A percentile compares a stretch with the other conserved stretches of the same genome.
Conservation (phyloP, 2,797 vertebrate genomes). For the Hydrocynus forskahlii region DNA sequence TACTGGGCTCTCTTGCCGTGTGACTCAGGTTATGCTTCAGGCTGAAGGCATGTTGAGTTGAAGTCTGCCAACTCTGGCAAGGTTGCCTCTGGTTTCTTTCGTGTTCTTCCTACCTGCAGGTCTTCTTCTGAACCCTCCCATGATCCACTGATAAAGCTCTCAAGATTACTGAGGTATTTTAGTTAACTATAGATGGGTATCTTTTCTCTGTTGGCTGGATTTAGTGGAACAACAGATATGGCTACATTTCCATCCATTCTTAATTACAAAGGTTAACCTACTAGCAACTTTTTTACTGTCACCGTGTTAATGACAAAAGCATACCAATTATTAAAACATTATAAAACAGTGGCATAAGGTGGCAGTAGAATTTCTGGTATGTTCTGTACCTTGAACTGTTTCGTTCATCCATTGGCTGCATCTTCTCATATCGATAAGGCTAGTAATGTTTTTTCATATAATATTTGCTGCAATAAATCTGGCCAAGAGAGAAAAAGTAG, state of each 20-base stretch:
- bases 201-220: constrained; percentile 64
- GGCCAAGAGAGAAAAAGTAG: constrained; percentile 63
- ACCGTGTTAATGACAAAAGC: too few relatives aligned
- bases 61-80: constrained; percentile 63
- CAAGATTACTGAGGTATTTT: constrained; percentile 72
- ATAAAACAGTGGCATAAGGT: too few relatives aligned
- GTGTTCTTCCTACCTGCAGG: constrained; percentile 79
- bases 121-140: constrained; percentile 80
- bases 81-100: constrained; percentile 71
- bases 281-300: too few relatives aligned
- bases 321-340: too few relatives aligned
- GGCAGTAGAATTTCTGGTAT: neutral
- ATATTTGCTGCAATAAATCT: constrained; percentile 48
- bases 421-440: neutral
- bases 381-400: neutral
- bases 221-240: neutral
- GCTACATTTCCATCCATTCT: neutral
- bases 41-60: constrained; percentile 43
- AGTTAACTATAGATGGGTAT: constrained; percentile 18
- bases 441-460: too few relatives aligned
- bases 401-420: neutral
- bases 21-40: neutral
- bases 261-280: too few relatives aligned
- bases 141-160: constrained; percentile 71
- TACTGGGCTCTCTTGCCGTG: too few relatives aligned